Conservation (phyloP, 53 echinoderm and acorn worm species). For the Pentamera pediparva region DNA sequence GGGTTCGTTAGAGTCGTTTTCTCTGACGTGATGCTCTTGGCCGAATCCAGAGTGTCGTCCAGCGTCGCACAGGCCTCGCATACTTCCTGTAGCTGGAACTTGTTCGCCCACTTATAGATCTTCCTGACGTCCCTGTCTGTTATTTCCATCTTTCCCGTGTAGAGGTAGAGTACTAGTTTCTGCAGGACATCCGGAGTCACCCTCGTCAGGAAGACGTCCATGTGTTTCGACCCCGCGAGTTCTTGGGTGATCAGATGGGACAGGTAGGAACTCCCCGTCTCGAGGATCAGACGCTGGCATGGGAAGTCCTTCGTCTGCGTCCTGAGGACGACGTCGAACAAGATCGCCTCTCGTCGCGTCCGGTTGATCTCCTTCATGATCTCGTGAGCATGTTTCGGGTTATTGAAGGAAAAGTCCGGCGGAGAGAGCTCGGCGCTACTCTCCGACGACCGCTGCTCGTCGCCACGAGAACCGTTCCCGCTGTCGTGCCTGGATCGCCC, state of each 20-base stretch:
- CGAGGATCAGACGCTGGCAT: constrained; percentile 80
- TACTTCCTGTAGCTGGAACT: constrained; percentile 64
- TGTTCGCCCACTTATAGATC: constrained; percentile 61
- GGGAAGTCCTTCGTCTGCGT: constrained; percentile 74
- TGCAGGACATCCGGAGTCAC: constrained; percentile 70
- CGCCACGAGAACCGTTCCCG: constrained; percentile 44
- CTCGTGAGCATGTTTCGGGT: constrained; percentile 59
- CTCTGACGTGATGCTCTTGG: constrained; percentile 28
- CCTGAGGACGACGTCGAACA: constrained; percentile 76
- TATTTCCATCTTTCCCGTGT: constrained; percentile 78
- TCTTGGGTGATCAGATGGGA: constrained; percentile 57
- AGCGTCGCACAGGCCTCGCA: constrained; percentile 61
- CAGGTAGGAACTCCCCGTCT: constrained; percentile 64
- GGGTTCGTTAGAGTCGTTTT: constrained; percentile 44
- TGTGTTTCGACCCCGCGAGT: constrained; percentile 56
- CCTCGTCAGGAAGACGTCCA: constrained; percentile 82
- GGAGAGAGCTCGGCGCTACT: constrained; percentile 24
- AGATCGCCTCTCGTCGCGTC: constrained; percentile 64
- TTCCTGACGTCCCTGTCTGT: constrained; percentile 69
- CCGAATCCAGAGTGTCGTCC: constrained; percentile 55
- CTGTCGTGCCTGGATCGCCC: constrained; percentile 12
- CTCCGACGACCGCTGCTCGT: constrained; percentile 54
- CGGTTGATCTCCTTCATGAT: constrained; percentile 61
- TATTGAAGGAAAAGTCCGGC: constrained; percentile 55
- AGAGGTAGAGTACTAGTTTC: constrained; percentile 71